Evolutionary conservation across 2,888 invertebrate genomes (phyloP).

Genomic region (Zelleria hepariella): DNA sequence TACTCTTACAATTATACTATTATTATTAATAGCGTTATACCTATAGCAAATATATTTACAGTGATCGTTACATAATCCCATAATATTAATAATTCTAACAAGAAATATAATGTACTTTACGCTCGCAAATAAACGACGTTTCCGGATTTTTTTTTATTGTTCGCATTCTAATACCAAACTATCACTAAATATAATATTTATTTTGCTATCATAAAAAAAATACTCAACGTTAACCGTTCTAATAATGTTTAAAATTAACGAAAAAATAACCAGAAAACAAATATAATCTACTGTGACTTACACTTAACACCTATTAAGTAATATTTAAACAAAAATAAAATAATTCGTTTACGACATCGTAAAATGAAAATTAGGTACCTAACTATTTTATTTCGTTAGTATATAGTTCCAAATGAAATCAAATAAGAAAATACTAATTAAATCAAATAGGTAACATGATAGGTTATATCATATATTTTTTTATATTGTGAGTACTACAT

Average conservation of each 20-base stretch:
- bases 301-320: background rate
- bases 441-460: background rate
- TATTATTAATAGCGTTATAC: slow-evolving; percentile 42
- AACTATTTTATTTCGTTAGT: background rate
- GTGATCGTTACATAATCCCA: slow-evolving; percentile 21
- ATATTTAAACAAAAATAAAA: slow-evolving; percentile 13
- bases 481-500: slow-evolving; percentile 24
- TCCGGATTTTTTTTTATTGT: slow-evolving; percentile 7
- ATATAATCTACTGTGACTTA: slow-evolving; percentile 44
- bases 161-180: slow-evolving; percentile 15
- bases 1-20: slow-evolving; percentile 21
- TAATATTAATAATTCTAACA: slow-evolving; percentile 28
- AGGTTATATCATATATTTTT: background rate
- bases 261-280: slow-evolving; percentile 23
- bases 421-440: too few relatives aligned
- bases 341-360: slow-evolving; percentile 10
- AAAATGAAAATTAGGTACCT: slow-evolving; percentile 11
- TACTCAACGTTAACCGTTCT: too few relatives aligned
- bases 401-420: background rate
- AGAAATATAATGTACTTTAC: slow-evolving; percentile 12
- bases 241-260: background rate
- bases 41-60: slow-evolving; percentile 60
- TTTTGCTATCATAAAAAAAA: too few relatives aligned
- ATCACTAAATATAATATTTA: background rate
- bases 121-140: slow-evolving; percentile 5